Conservation (phyloP, 2,113 vertebrate genomes). For the Typhlomys cinereus region DNA sequence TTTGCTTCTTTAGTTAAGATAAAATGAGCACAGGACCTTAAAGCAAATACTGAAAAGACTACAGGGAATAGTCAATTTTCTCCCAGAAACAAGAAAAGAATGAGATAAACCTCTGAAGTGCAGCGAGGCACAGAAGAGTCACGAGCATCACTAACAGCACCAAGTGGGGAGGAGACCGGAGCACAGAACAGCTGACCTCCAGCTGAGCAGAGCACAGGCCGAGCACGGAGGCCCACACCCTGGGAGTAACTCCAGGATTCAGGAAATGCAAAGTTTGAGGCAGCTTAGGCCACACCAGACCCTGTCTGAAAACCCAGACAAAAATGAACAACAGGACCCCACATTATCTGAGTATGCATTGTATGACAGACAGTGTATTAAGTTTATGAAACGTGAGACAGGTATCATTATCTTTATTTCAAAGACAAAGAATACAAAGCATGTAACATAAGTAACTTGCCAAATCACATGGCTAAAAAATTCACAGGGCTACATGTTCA, state of each 20-base stretch:
- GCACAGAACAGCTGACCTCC: too few relatives aligned
- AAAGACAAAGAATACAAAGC: too few relatives aligned
- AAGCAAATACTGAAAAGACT: background rate
- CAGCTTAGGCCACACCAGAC: background rate
- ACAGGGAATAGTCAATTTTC: too few relatives aligned
- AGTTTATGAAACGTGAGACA: background rate
- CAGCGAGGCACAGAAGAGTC: background rate
- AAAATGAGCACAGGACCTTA: conserved; percentile 6
- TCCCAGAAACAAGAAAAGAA: background rate
- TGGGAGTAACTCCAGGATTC: background rate
- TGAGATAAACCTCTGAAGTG: too few relatives aligned
- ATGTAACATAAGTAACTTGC: background rate
- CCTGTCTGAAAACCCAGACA: background rate
- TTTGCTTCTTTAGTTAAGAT: conserved; percentile 38
- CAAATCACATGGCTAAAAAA: background rate
- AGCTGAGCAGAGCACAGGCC: too few relatives aligned
- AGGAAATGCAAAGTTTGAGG: background rate
- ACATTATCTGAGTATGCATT: background rate
- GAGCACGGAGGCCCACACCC: too few relatives aligned
- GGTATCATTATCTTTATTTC: background rate
- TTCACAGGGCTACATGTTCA: too few relatives aligned
- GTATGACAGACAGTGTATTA: background rate
- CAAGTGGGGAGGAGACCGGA: too few relatives aligned
- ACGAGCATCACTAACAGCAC: background rate
- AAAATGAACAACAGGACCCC: background rate